Evolutionary conservation across 1,140 invertebrate species (phyloP).

Genomic region (Zaprionus taronus): DNA sequence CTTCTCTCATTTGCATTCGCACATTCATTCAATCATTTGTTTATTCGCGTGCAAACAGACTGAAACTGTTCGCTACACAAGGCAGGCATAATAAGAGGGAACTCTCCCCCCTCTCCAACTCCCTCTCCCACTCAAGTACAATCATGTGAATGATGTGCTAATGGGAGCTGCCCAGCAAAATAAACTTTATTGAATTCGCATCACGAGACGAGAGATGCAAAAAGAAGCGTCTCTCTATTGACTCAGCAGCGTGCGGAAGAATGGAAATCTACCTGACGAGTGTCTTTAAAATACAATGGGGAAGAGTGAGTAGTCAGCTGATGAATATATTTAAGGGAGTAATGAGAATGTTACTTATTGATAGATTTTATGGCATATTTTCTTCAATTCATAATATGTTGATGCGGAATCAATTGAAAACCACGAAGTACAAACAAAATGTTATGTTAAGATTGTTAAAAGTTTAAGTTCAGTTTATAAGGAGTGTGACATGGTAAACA

Average conservation of each 20-base stretch:
- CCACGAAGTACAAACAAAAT: no score
- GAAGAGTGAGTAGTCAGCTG: not conserved
- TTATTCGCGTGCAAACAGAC: constrained; percentile 61
- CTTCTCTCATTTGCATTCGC: constrained; percentile 64
- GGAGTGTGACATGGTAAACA: not conserved
- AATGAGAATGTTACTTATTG: no score
- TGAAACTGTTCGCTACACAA: constrained; percentile 13
- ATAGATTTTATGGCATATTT: no score
- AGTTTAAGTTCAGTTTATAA: not conserved
- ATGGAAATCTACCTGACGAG: not conserved
- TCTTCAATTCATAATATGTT: no score
- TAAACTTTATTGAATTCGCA: constrained; percentile 4
- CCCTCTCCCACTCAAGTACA: not conserved
- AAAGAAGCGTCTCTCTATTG: not conserved
- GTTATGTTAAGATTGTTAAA: no score
- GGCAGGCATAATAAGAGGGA: constrained; percentile 23
- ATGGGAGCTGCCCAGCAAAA: constrained; percentile 26
- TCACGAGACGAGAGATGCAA: not conserved
- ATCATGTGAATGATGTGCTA: constrained; percentile 33
- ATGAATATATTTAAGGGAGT: not conserved
- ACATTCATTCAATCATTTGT: constrained; percentile 59
- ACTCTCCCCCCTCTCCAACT: not conserved
- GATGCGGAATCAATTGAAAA: no score
- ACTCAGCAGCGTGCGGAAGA: not conserved
- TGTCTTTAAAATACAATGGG: not conserved